Evolutionary conservation across 2,113 vertebrate species (phyloP).

Genomic region (Prunella himalayana): DNA sequence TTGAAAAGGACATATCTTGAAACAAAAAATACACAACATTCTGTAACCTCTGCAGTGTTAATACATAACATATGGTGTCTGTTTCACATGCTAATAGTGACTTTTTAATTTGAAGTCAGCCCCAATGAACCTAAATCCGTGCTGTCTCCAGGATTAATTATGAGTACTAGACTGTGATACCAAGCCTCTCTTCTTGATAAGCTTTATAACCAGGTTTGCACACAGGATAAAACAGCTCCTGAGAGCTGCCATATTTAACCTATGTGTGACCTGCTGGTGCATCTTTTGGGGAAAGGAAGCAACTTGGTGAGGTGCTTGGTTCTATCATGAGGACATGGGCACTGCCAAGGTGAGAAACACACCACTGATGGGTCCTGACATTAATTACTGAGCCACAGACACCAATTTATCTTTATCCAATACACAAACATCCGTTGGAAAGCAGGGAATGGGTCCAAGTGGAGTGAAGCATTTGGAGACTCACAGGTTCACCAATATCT

Average conservation of each 20-base stretch:
- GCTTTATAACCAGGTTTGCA: constrained; percentile 71
- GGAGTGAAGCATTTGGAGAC: neutral
- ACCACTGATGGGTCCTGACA: neutral
- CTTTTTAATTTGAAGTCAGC: constrained; percentile 80
- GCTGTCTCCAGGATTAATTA: constrained; percentile 78
- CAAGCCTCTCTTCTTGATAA: constrained; percentile 73
- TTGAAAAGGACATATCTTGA: neutral
- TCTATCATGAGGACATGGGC: fast-evolving
- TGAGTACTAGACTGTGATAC: constrained; percentile 71
- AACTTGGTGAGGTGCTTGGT: neutral
- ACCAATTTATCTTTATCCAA: neutral
- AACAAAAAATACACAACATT: neutral
- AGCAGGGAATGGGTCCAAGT: neutral
- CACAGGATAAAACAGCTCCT: constrained; percentile 64
- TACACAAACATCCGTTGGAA: neutral
- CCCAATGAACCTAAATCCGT: constrained; percentile 74
- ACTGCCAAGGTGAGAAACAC: neutral
- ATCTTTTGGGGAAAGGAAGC: neutral
- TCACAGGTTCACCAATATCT: neutral
- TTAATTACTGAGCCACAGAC: neutral
- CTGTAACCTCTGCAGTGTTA: constrained; percentile 36
- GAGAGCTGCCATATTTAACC: constrained; percentile 38
- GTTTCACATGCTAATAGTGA: constrained; percentile 72
- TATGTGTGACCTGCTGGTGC: neutral
- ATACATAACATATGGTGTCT: constrained; percentile 72